Evolutionary conservation across 2,888 invertebrate species (phyloP), one percentile per base, ranked within the genome.

Genomic region (Ectobius pallidus): DNA sequence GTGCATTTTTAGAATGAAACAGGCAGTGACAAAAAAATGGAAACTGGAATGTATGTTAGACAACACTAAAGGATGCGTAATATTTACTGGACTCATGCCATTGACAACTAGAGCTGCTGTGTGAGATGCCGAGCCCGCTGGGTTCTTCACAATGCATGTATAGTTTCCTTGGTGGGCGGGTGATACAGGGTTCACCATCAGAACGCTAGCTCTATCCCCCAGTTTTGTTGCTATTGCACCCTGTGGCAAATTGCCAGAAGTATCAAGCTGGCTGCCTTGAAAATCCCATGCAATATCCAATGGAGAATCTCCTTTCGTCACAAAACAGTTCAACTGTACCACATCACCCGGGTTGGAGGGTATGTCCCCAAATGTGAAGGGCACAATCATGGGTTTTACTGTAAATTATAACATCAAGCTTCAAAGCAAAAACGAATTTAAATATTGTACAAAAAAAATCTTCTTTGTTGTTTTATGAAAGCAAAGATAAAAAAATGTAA

Each of bases 251-350:
- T 18, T 27, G 18, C 27, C 20, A 84, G 75, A 85, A 81, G 46
- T 25, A 22, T 71, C 52, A 0, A 63, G 46, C 22, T 49, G 49
- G 6, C 18, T 61, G 39, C 63, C 63, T 34, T 52, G 34, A 80
- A 91, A 89, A 75, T 86, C 86, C 92, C 92, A 92, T 73, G 87
- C 86, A 76, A 92, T 89, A 77, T 88, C 87, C 72, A 93, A 84
- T 63, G 92, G 92, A 67, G 90, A 84, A 83, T 92, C 92, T 63
- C 92, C 91, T 78, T 88, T 86, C 76, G 87, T 85, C 61, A 87
- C 87, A 67, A 87, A 86, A 81, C 91, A 91, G 71, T 75, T 84
- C 49, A 84, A 78, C 71, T 76, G 81, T 22, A 79, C 80, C 67
- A 79, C 77, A 73, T 89, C 88, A 70, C 88, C 89, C 49, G 87